Evolutionary conservation across 2,113 vertebrate genomes (phyloP).

Genomic region (Charina bottae): DNA sequence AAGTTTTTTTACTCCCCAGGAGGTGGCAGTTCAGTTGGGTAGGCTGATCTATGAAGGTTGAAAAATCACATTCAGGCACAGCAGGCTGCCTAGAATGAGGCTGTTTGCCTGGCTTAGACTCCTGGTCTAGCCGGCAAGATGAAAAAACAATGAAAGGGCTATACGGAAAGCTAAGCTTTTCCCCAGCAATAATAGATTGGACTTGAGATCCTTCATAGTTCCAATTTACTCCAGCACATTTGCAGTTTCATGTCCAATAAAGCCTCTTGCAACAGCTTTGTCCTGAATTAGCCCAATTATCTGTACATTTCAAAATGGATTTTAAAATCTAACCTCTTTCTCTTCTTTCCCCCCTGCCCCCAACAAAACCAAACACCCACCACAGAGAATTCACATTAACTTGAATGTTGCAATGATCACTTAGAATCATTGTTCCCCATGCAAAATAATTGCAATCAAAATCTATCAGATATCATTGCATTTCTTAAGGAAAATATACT

Average conservation of each 20-base stretch:
- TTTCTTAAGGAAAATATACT: neutral
- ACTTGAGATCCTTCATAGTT: neutral
- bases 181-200: neutral
- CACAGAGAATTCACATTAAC: neutral
- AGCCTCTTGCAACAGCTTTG: neutral
- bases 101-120: neutral
- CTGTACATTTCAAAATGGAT: neutral
- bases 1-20: constrained; percentile 7
- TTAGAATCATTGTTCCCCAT: neutral
- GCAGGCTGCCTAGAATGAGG: neutral
- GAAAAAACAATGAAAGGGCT: constrained; percentile 4
- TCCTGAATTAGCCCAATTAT: neutral
- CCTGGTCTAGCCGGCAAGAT: neutral
- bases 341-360: neutral
- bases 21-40: neutral
- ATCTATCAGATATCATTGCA: neutral
- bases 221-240: neutral
- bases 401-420: neutral
- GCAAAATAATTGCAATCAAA: neutral
- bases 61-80: constrained; percentile 22
- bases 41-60: constrained; percentile 39
- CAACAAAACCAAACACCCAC: neutral
- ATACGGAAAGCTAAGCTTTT: neutral
- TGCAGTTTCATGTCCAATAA: neutral
- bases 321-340: neutral